A percentile compares a stretch with the other conserved stretches of the same genome.
Conservation (phyloP, 2,797 vertebrate species). For the Phoxinus dragarum region DNA sequence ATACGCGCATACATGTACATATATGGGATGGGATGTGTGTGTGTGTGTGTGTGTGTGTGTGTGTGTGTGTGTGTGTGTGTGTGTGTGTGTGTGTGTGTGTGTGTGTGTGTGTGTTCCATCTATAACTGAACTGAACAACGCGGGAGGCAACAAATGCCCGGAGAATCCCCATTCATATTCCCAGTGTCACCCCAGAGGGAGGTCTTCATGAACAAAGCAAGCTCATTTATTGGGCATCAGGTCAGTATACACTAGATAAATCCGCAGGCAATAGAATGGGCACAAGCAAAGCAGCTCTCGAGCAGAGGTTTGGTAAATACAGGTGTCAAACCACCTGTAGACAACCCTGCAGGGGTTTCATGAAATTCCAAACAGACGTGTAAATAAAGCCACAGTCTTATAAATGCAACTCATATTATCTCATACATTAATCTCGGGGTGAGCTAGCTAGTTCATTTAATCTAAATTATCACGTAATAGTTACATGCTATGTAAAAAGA, state of each 20-base stretch:
- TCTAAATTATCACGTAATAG: background rate
- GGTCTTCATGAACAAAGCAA: slow-evolving; percentile 46
- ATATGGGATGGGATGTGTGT: too few relatives aligned
- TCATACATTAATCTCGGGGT: background rate
- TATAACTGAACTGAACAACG: background rate
- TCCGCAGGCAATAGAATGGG: slow-evolving; percentile 3
- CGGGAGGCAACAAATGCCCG: slow-evolving; percentile 12
- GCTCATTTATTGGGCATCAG: slow-evolving; percentile 48
- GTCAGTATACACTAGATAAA: slow-evolving; percentile 41
- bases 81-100: too few relatives aligned
- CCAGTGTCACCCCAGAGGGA: slow-evolving; percentile 17
- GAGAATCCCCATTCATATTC: slow-evolving; percentile 46
- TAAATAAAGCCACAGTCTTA: background rate
- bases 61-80: too few relatives aligned
- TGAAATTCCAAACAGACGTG: background rate
- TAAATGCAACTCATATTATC: background rate
- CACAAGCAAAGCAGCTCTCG: background rate
- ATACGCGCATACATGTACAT: too few relatives aligned
- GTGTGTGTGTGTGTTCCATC: too few relatives aligned
- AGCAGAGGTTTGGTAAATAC: background rate
- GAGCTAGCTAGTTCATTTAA: background rate
- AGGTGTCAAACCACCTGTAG: slow-evolving; percentile 21
- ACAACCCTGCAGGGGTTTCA: background rate
- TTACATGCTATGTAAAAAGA: background rate
- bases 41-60: too few relatives aligned